phyloP scores from a whole-genome alignment of 2,113 vertebrate species.

The Saimiri boliviensis region DNA sequence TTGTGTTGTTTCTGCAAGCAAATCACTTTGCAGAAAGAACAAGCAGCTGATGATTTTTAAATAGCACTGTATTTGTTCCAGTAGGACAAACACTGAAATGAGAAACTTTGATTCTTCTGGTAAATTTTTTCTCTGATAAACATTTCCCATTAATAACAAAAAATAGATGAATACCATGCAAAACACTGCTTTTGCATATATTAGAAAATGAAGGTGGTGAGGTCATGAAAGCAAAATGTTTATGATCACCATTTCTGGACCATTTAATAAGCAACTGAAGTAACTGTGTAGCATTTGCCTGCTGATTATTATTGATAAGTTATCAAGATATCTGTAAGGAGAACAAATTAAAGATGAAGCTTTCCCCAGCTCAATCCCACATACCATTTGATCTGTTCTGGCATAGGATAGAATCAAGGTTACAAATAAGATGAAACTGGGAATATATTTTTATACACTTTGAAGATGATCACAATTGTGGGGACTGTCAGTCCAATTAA shows the following conservation, averaged over 20 bases:
- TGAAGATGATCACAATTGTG: background rate
- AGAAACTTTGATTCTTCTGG: background rate
- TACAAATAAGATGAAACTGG: background rate
- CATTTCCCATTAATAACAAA: background rate
- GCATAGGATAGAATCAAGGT: background rate
- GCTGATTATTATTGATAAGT: background rate
- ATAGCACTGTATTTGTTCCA: background rate
- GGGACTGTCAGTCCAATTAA: background rate
- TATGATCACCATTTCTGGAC: background rate
- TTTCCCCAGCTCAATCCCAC: background rate
- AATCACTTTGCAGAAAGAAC: constrained; percentile 38
- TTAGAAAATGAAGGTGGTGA: background rate
- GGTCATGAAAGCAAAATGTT: background rate
- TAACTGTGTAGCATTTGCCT: background rate
- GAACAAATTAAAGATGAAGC: background rate
- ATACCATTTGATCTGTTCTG: background rate
- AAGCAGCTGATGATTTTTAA: constrained; percentile 29
- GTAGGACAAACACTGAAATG: background rate
- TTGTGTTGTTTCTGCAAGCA: constrained; percentile 10
- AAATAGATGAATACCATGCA: background rate
- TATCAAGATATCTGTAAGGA: background rate
- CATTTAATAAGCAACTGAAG: background rate
- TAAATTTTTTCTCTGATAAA: constrained; percentile 35
- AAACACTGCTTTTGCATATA: background rate
- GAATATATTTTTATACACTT: background rate